A percentile compares a stretch with the other conserved stretches of the same genome.
Conservation (phyloP, 2,888 invertebrate genomes). For the Teleogryllus oceanicus region DNA sequence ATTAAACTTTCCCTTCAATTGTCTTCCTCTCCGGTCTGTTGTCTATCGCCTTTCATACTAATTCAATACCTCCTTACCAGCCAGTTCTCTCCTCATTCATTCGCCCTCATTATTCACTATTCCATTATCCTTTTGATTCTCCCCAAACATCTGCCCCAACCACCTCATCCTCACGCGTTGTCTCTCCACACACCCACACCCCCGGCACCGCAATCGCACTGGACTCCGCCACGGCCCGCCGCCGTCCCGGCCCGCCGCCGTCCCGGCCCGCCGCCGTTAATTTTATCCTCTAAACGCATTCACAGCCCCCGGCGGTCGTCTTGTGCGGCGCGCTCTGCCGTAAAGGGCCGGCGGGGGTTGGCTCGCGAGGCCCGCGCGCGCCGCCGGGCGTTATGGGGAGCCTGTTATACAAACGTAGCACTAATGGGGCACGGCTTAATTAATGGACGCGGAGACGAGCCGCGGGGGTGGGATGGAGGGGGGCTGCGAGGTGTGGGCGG, state of each 20-base stretch:
- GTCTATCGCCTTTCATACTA: too few species aligned
- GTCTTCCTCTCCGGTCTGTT: too few species aligned
- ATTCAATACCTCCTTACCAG: too few species aligned
- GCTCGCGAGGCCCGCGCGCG: not conserved
- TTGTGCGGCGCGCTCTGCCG: not conserved
- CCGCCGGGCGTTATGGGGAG: not conserved
- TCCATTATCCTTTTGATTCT: too few species aligned
- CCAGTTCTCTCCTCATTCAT: too few species aligned
- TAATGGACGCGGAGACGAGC: conserved; percentile 19
- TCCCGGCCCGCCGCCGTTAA: not conserved
- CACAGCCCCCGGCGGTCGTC: not conserved
- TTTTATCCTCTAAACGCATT: not conserved
- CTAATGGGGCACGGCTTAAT: conserved; percentile 30
- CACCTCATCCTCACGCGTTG: too few species aligned
- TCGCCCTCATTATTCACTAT: too few species aligned
- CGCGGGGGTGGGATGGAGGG: not conserved
- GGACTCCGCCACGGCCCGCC: not conserved
- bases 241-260: not conserved
- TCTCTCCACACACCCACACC: too few species aligned
- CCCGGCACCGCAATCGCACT: too few species aligned
- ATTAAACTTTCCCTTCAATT: too few species aligned
- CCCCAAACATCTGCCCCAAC: too few species aligned
- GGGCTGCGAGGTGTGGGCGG: not conserved
- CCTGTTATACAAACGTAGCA: conserved; percentile 27
- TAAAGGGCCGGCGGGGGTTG: not conserved